These are phyloP conservation scores for Dufourea novaeangliae DNA, from an alignment of 1,140 invertebrate species.

Conservation along the genomic window DNA sequence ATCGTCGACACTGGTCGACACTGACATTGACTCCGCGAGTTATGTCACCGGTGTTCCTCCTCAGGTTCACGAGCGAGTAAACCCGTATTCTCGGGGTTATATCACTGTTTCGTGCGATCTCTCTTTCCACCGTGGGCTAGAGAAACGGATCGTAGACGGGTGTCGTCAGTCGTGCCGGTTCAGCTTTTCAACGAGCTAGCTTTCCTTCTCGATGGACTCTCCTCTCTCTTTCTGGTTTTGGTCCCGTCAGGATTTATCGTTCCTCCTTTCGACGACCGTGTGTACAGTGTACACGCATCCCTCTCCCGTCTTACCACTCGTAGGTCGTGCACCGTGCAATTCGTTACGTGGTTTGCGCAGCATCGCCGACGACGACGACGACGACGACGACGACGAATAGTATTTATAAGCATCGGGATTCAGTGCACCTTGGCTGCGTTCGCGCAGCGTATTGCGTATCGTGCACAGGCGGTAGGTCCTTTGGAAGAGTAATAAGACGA, in stretches of 20 bases:
- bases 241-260: slow-evolving; percentile 24
- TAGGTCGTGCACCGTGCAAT: slow-evolving; percentile 36
- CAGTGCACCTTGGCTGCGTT: slow-evolving; percentile 5
- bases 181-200: slow-evolving; percentile 4
- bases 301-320: background rate
- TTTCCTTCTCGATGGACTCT: slow-evolving; percentile 11
- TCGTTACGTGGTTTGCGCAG: slow-evolving; percentile 17
- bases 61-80: background rate
- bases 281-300: slow-evolving; percentile 3
- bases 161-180: background rate
- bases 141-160: slow-evolving; percentile 26
- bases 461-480: slow-evolving; percentile 8
- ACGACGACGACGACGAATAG: too few species aligned
- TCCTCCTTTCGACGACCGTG: slow-evolving; percentile 13
- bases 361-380: slow-evolving; percentile 3
- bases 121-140: slow-evolving; percentile 30
- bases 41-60: slow-evolving; percentile 58
- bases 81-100: slow-evolving; percentile 61
- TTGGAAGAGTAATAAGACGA: background rate
- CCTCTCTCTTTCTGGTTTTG: slow-evolving; percentile 6
- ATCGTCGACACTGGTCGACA: slow-evolving; percentile 42
- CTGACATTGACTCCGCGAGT: slow-evolving; percentile 65
- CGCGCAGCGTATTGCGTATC: slow-evolving; percentile 9
- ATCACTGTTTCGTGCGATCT: slow-evolving; percentile 59
- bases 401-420: slow-evolving; percentile 42